phyloP scores from a whole-genome alignment of 2,888 invertebrate species.

The Ectemnius cavifrons region DNA sequence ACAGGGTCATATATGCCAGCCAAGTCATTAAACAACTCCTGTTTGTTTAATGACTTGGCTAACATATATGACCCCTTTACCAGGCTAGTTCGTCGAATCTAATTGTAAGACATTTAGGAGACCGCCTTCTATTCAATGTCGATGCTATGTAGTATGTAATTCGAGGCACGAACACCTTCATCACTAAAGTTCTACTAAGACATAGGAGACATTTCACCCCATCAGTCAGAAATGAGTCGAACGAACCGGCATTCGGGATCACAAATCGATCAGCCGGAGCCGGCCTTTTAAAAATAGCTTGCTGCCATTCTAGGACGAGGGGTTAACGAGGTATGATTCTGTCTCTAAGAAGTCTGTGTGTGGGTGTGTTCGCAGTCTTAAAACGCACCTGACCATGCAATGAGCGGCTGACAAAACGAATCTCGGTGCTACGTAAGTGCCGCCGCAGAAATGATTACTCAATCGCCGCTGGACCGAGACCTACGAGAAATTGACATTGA shows the following conservation, averaged over 20 bases:
- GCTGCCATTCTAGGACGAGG: slow-evolving; percentile 42
- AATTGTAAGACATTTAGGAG: slow-evolving; percentile 5
- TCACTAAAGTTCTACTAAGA: not conserved
- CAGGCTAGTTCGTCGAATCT: not conserved
- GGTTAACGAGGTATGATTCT: slow-evolving; percentile 4
- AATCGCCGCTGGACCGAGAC: slow-evolving; percentile 63
- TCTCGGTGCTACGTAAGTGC: slow-evolving; percentile 66
- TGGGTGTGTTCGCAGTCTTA: slow-evolving; percentile 36
- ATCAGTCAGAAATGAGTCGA: not conserved
- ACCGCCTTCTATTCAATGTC: not conserved
- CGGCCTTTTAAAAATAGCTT: not conserved
- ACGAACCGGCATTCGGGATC: not conserved
- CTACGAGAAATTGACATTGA: slow-evolving; percentile 61
- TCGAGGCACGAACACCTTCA: not conserved
- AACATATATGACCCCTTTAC: no score
- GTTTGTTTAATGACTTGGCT: no score
- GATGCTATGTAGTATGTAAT: not conserved
- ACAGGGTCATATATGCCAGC: no score
- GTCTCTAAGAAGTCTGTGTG: no score
- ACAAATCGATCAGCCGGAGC: no score
- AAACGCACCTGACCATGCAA: slow-evolving; percentile 70
- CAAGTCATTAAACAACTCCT: no score
- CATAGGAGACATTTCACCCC: not conserved
- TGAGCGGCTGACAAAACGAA: slow-evolving; percentile 72
- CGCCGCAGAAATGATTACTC: slow-evolving; percentile 67